Evolutionary conservation across 2,113 vertebrate species (phyloP).

Genomic region (Microtus montanus): DNA sequence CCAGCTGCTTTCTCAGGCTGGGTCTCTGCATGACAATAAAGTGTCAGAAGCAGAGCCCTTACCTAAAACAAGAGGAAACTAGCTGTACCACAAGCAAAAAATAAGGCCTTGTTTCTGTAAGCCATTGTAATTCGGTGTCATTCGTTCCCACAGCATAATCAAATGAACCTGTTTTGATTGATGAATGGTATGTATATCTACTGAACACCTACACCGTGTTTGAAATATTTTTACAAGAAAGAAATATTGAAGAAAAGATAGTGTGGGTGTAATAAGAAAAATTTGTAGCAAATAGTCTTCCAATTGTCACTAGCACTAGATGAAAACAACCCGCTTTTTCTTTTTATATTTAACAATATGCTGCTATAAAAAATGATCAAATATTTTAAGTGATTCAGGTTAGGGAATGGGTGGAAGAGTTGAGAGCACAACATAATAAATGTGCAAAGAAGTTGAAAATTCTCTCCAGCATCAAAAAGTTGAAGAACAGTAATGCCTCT

Average conservation of each 20-base stretch:
- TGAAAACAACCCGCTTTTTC: constrained; percentile 67
- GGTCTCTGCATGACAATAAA: not conserved
- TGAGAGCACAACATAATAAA: constrained; percentile 41
- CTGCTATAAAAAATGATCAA: constrained; percentile 64
- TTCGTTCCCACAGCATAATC: not conserved
- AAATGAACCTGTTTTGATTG: constrained; percentile 31
- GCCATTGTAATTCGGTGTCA: not conserved
- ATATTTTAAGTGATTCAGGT: constrained; percentile 60
- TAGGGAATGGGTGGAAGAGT: constrained; percentile 22
- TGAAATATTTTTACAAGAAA: constrained; percentile 55
- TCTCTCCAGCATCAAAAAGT: not conserved
- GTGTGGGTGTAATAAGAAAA: constrained; percentile 71
- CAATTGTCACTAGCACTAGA: constrained; percentile 70
- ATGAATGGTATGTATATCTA: constrained; percentile 27
- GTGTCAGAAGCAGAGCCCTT: not conserved
- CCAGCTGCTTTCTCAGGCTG: not conserved
- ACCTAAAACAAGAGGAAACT: not conserved
- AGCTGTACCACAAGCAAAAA: not conserved
- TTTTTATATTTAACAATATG: constrained; percentile 72
- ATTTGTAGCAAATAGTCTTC: constrained; percentile 72
- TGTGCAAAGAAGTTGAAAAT: constrained; percentile 51
- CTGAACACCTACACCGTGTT: constrained; percentile 7
- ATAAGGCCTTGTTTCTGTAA: not conserved
- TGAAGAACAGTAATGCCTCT: not conserved
- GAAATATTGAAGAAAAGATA: constrained; percentile 17